A percentile compares a stretch with the other conserved stretches of the same genome.
Conservation (phyloP, 2,797 vertebrate species). For the Accipiter minullus region DNA sequence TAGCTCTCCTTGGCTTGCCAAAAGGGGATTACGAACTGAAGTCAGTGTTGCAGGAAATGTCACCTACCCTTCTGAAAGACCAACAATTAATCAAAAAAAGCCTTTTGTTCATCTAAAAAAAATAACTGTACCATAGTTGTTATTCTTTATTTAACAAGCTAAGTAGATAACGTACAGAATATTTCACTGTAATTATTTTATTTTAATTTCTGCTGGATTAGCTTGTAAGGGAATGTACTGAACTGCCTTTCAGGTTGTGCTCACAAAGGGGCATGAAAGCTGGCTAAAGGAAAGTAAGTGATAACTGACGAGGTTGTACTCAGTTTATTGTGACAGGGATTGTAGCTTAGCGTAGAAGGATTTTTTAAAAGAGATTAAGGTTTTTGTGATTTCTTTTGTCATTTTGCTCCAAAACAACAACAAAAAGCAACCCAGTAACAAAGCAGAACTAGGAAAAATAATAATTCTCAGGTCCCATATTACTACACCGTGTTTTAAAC, state of each 20-base stretch:
- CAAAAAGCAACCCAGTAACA: neutral
- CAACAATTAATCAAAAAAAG: slow-evolving; percentile 42
- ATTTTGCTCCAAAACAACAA: neutral
- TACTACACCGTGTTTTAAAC: neutral
- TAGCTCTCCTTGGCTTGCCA: slow-evolving; percentile 53
- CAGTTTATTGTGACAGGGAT: neutral
- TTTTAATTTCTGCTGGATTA: neutral
- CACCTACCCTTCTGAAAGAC: slow-evolving; percentile 54
- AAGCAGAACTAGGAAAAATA: neutral
- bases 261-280: neutral
- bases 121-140: neutral
- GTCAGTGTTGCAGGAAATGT: slow-evolving; percentile 60
- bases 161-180: neutral
- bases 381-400: neutral
- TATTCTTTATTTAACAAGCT: neutral
- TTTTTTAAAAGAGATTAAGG: neutral
- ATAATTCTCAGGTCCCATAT: neutral
- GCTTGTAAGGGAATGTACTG: neutral
- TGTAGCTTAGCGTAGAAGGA: neutral
- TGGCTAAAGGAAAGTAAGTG: neutral
- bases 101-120: neutral
- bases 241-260: neutral
- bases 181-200: neutral
- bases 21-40: slow-evolving; percentile 41
- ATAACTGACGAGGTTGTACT: neutral